Percentiles rank a stretch among this genome's conserved stretches.
Conservation (phyloP, 1,140 invertebrate genomes). For the Lanistes nyassanus region DNA sequence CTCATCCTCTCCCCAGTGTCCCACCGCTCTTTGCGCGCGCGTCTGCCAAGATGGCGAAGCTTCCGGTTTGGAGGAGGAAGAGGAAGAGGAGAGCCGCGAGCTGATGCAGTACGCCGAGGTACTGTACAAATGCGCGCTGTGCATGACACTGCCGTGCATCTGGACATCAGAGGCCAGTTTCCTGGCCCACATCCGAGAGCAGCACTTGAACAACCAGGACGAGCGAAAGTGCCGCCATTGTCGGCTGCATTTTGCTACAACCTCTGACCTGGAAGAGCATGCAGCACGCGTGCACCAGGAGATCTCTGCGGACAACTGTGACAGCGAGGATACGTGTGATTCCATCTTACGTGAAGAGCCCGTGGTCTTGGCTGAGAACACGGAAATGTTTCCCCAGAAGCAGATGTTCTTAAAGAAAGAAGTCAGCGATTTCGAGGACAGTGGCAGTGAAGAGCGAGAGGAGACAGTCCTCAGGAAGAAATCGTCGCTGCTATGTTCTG, state of each 20-base stretch:
- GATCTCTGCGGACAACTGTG: not conserved
- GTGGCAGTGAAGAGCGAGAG: not conserved
- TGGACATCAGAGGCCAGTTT: slow-evolving; percentile 53
- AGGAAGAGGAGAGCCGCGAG: not conserved
- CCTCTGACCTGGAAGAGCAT: slow-evolving; percentile 51
- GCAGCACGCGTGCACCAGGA: slow-evolving; percentile 18
- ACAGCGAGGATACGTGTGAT: not conserved
- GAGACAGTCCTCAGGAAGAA: not conserved
- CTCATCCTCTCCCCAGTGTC: no score
- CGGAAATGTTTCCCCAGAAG: not conserved
- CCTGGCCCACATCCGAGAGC: slow-evolving; percentile 44
- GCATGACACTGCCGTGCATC: slow-evolving; percentile 55
- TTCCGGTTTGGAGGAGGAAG: not conserved
- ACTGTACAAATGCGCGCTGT: slow-evolving; percentile 58
- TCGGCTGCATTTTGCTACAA: slow-evolving; percentile 48
- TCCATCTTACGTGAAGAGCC: no score
- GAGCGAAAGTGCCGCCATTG: slow-evolving; percentile 40
- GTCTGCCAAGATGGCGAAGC: not conserved
- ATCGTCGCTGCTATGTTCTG: not conserved
- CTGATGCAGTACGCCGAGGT: slow-evolving; percentile 50
- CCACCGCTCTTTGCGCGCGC: no score
- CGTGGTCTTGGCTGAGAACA: not conserved
- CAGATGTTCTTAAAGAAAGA: not conserved
- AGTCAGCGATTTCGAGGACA: not conserved
- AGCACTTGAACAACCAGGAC: slow-evolving; percentile 41